Evolutionary conservation across 2,797 vertebrate genomes (phyloP), one percentile per base, ranked within the genome.

Genomic region (Cichlasoma orientale): DNA sequence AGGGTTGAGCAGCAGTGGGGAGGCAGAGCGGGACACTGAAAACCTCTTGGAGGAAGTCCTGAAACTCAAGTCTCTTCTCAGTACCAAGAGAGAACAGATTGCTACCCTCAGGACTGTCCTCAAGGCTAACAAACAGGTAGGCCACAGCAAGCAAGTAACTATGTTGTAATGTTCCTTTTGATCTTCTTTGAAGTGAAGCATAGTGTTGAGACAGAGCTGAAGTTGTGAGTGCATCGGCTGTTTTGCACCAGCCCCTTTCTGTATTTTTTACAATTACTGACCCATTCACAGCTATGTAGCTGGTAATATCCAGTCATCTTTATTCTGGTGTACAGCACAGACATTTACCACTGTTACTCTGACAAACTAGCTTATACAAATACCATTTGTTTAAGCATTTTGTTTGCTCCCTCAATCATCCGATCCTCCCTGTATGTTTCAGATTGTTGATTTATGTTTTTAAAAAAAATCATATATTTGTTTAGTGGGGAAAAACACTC

Each of bases 81-180:
- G 97, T 93, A 97, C 97, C 74, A 97, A 97, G 91, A 93, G 96
- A 69, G 97, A 97, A 72, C 97, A 97, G 93, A 97, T 97, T 7
- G 96, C 96, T 27, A 97, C 97, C 0, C 95, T 97, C 61, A 95
- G 97, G 90, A 97, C 96, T 36, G 96, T 97, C 78, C 95, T 97
- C 23, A 97, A 97, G 90, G 97, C 97, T 70, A 97, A 96, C 91
- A 97, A 97, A 70, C 97, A 97, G 96, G 97, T 97, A 89, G 50
- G 77, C 33, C 31, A 13, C 54, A 47, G 76, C 44, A 33, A 47
- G 23, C 47, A 31, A 31, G 56, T 11, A 5, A 5, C 41, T 36
- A 5, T 3, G 1, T 23, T 23, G 6, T 27, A 47, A 3, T 38
- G 4, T 7, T 72, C 4, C 4, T 14, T 18, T 21, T 61, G 2